phyloP scores from a whole-genome alignment of 2,888 invertebrate species.

The Aphidoletes aphidimyza region DNA sequence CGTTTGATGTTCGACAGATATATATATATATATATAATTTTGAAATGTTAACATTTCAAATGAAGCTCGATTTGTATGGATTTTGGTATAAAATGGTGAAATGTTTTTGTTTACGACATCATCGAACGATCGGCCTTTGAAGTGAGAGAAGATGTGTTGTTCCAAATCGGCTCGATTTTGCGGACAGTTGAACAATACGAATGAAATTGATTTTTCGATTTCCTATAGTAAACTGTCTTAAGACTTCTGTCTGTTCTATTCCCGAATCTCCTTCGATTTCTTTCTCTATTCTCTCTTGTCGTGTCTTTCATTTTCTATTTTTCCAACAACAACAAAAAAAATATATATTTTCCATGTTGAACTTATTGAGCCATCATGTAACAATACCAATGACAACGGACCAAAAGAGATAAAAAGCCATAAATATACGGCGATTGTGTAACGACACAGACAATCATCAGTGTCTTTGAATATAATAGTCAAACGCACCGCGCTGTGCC shows the following conservation, averaged over 20 bases:
- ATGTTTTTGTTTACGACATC: constrained; percentile 15
- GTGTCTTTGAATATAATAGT: constrained; percentile 12
- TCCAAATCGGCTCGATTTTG: constrained; percentile 51
- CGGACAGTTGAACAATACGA: constrained; percentile 44
- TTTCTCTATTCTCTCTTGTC: not conserved
- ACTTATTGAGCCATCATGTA: constrained; percentile 35
- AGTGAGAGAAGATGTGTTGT: constrained; percentile 47
- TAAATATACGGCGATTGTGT: constrained; percentile 44
- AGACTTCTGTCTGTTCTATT: too few relatives aligned
- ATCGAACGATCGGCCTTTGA: constrained; percentile 25
- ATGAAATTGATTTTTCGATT: constrained; percentile 30
- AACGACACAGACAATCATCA: constrained; percentile 25
- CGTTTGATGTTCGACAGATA: constrained; percentile 4
- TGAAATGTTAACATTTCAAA: constrained; percentile 23
- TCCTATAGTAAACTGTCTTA: too few relatives aligned
- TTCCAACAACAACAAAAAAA: too few relatives aligned
- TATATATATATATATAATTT: not conserved
- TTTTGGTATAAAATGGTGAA: not conserved
- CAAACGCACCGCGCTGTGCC: constrained; percentile 17
- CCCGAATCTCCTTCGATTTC: too few relatives aligned
- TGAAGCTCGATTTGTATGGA: not conserved
- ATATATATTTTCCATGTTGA: not conserved
- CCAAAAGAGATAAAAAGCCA: constrained; percentile 30
- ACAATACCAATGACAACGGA: constrained; percentile 44
- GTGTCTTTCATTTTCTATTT: not conserved